Evolutionary conservation across 2,797 vertebrate species (phyloP).

Genomic region (Chloroceryle inda): DNA sequence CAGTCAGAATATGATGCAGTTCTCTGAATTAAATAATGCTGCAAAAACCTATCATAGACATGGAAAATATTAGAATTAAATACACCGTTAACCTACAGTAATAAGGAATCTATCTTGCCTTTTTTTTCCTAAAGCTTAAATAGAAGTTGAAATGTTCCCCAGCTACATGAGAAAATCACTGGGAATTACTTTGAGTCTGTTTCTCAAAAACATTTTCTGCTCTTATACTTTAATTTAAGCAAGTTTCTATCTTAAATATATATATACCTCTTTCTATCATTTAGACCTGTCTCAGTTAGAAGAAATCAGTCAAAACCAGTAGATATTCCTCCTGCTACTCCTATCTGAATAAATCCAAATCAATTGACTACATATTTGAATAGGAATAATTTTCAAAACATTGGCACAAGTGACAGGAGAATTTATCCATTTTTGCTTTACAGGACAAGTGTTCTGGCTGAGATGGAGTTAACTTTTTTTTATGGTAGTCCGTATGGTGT

Average conservation of each 20-base stretch:
- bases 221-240: background rate
- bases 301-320: background rate
- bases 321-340: background rate
- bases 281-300: background rate
- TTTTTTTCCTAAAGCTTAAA: background rate
- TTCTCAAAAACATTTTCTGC: background rate
- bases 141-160: background rate
- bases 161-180: background rate
- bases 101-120: background rate
- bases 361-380: background rate
- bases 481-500: background rate
- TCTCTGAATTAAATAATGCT: background rate
- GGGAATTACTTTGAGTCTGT: background rate
- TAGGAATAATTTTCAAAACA: background rate
- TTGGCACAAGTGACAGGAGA: background rate
- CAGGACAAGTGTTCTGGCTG: background rate
- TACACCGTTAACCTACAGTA: background rate
- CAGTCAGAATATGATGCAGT: background rate
- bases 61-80: background rate
- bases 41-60: background rate
- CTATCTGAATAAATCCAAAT: background rate
- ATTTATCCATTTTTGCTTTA: background rate
- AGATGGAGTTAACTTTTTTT: background rate
- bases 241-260: background rate
- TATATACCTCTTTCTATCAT: background rate